Conservation (phyloP, 2,797 vertebrate genomes). For the Pterois miles region DNA sequence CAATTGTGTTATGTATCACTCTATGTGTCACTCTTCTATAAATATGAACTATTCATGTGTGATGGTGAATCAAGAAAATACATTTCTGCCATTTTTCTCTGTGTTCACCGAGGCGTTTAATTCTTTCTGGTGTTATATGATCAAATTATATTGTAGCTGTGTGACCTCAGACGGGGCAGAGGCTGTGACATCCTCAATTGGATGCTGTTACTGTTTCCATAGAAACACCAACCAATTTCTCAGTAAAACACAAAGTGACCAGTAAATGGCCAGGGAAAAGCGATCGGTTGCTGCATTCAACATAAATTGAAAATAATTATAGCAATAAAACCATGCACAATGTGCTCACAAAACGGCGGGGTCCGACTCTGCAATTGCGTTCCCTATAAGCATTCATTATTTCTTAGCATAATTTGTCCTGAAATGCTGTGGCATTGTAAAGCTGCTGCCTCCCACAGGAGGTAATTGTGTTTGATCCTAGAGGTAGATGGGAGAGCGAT, state of each 20-base stretch:
- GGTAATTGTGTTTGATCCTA: slow-evolving; percentile 13
- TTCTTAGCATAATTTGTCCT: slow-evolving; percentile 6
- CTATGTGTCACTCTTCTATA: neutral
- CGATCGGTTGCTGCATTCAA: neutral
- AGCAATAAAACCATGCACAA: neutral
- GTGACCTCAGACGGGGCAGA: slow-evolving; percentile 54
- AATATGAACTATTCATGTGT: neutral
- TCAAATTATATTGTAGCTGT: slow-evolving; percentile 45
- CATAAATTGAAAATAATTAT: slow-evolving; percentile 30
- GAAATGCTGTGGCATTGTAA: neutral
- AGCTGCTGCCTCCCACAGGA: neutral
- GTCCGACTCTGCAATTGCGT: slow-evolving; percentile 3
- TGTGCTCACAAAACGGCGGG: neutral
- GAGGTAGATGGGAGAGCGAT: neutral
- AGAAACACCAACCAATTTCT: slow-evolving; percentile 63
- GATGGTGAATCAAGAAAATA: neutral
- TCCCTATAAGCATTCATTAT: neutral
- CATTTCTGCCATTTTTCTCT: neutral
- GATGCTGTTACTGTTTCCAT: slow-evolving; percentile 66
- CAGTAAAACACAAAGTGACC: slow-evolving; percentile 48
- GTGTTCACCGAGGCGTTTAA: neutral
- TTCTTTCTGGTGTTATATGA: slow-evolving; percentile 27
- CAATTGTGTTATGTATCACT: neutral
- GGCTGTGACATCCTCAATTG: slow-evolving; percentile 49
- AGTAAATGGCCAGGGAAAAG: slow-evolving; percentile 17